A percentile compares a stretch with the other conserved stretches of the same genome.
phyloP scores from a whole-genome alignment of 1,140 invertebrate genomes.

The Alviniconcha marisindica region DNA sequence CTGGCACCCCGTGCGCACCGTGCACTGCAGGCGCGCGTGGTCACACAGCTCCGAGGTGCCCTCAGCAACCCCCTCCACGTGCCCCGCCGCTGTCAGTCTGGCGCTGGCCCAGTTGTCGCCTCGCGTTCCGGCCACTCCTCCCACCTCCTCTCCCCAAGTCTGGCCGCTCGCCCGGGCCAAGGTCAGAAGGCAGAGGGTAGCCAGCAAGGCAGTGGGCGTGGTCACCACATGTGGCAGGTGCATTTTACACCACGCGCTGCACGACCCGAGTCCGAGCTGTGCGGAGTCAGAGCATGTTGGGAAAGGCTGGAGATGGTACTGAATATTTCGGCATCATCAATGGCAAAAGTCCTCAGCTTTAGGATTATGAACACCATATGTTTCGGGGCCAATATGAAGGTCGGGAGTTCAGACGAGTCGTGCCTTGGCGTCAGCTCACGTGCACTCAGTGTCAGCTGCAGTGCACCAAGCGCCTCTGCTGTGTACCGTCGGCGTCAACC shows the following conservation, averaged over 20 bases:
- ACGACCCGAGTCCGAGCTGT: background rate
- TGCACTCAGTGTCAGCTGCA: too few relatives aligned
- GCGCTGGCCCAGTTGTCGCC: background rate
- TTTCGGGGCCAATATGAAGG: too few relatives aligned
- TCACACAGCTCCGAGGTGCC: conserved; percentile 40
- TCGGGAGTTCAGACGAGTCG: too few relatives aligned
- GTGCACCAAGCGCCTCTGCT: too few relatives aligned
- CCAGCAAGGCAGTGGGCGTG: background rate
- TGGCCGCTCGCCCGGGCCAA: background rate
- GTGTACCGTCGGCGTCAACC: too few relatives aligned
- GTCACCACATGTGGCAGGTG: background rate
- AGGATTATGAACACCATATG: too few relatives aligned
- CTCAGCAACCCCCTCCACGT: background rate
- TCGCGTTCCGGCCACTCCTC: background rate
- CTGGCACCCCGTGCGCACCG: conserved; percentile 54
- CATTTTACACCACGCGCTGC: background rate
- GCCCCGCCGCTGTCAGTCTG: background rate
- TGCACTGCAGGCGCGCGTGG: conserved; percentile 47
- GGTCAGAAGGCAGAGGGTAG: background rate
- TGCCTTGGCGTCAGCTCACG: too few relatives aligned
- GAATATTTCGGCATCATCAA: background rate
- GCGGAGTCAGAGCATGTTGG: background rate
- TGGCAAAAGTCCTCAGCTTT: too few relatives aligned
- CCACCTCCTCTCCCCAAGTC: background rate
- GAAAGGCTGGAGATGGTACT: background rate